Evolutionary conservation across 2,113 vertebrate species (phyloP), one percentile per base, ranked within the genome.

Genomic region (Actenoides hombroni): DNA sequence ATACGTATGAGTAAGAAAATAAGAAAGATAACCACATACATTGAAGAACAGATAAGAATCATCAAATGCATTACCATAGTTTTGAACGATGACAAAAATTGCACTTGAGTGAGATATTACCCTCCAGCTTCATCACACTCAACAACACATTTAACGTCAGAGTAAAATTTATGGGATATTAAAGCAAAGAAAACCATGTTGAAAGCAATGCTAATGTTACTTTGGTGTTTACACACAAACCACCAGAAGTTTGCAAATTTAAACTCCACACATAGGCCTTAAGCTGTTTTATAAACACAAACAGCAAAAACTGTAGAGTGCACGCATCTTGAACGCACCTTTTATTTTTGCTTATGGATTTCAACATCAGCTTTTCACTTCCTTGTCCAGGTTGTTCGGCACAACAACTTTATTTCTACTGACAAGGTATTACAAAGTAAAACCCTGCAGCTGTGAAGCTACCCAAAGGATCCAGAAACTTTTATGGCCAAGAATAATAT

Each of bases 1-100:
- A 97, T 75, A 86, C 68, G 81, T 37, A 70, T 83, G 83, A 97
- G 86, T 65, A 94, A 69, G 75, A 96, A 97, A 96, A 97, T 86
- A 95, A 92, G 68, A 74, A 68, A 85, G 73, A 95, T 86, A 95
- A 94, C 69, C 57, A 86, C 39, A 91, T 65, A 90, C 37, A 87
- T 6, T 93, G 79, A 90, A 90, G 77, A 59, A 89, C 21, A 92
- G 95, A 93, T 95, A 96, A 81, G 78, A 92, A 95, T 89, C 64
- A 94, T 89, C 89, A 88, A 90, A 93, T 74, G 51, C 25, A 95
- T 85, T 92, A 84, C 37, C 67, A 94, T 21, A 88, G 46, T 92
- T 96, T 90, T 93, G 91, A 96, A 94, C 4, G 6, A 91, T 20
- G 94, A 94, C 85, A 93, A 94, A 79, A 94, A 90, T 49, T 76